A percentile compares a stretch with the other conserved stretches of the same genome.
These are phyloP conservation scores for Centropus bengalensis DNA, from an alignment of 2,113 vertebrate species.

Conservation along the genomic window DNA sequence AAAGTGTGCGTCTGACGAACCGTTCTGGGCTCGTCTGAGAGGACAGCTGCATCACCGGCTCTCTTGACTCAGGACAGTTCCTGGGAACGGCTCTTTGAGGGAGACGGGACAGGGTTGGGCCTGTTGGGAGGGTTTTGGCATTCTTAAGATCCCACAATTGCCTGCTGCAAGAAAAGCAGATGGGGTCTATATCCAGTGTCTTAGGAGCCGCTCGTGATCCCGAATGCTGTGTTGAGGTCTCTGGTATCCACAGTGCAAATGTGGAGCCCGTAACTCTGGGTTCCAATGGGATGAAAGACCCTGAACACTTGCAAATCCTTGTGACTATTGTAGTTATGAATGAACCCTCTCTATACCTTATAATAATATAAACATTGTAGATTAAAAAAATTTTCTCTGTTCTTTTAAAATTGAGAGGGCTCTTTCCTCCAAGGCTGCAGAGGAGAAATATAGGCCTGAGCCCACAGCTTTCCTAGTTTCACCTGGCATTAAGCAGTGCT, in stretches of 20 bases:
- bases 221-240: not conserved
- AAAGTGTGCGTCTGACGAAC: not conserved
- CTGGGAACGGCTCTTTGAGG: not conserved
- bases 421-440: not conserved
- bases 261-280: not conserved
- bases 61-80: not conserved
- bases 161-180: not conserved
- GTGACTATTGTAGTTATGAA: not conserved
- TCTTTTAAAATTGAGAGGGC: not conserved
- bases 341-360: not conserved
- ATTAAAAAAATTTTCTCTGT: not conserved
- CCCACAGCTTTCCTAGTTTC: not conserved
- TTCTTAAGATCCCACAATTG: not conserved
- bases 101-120: not conserved
- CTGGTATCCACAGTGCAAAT: not conserved
- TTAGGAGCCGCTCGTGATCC: not conserved
- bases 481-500: not conserved
- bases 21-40: not conserved
- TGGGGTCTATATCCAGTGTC: not conserved
- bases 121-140: not conserved
- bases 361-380: not conserved
- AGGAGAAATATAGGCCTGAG: not conserved
- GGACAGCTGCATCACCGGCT: not conserved
- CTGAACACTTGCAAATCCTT: not conserved
- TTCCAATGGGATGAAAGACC: not conserved